A percentile compares a stretch with the other conserved stretches of the same genome.
phyloP scores from a whole-genome alignment of 2,888 invertebrate species.

The Lithodes maja region DNA sequence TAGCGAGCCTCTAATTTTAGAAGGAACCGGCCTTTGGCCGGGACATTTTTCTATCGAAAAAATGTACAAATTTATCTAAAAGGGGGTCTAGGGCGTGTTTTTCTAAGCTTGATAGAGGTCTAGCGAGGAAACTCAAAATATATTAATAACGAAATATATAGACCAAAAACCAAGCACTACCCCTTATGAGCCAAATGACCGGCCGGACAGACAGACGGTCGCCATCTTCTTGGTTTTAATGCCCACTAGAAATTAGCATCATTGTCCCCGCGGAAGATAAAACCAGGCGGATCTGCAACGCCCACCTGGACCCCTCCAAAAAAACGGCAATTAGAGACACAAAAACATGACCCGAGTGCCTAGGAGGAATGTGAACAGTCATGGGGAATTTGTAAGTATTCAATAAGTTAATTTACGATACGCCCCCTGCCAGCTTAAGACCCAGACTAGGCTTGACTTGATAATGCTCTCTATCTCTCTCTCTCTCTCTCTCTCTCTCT shows the following conservation, averaged over 20 bases:
- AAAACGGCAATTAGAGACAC: not conserved
- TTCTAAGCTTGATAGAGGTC: too few species aligned
- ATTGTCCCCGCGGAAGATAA: slow-evolving; percentile 15
- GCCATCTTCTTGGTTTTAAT: slow-evolving; percentile 20
- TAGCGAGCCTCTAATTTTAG: too few species aligned
- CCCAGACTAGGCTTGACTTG: not conserved
- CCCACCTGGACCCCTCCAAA: not conserved
- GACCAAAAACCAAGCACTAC: too few species aligned
- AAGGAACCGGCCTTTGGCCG: too few species aligned
- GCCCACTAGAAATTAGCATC: slow-evolving; percentile 9
- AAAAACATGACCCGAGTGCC: slow-evolving; percentile 9
- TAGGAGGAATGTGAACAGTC: slow-evolving; percentile 57
- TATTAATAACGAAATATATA: too few species aligned
- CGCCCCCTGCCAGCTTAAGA: slow-evolving; percentile 34
- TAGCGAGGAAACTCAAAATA: too few species aligned
- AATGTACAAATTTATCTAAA: too few species aligned
- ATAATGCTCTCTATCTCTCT: slow-evolving; percentile 13
- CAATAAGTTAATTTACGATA: slow-evolving; percentile 61
- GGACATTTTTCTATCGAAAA: too few species aligned
- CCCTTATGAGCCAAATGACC: too few species aligned
- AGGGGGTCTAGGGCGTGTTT: too few species aligned
- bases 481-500: slow-evolving; percentile 20
- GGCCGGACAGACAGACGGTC: slow-evolving; percentile 7
- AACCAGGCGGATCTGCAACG: not conserved
- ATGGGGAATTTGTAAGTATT: slow-evolving; percentile 62